Conservation (phyloP, 2,797 vertebrate species). For the Spheniscus humboldti region DNA sequence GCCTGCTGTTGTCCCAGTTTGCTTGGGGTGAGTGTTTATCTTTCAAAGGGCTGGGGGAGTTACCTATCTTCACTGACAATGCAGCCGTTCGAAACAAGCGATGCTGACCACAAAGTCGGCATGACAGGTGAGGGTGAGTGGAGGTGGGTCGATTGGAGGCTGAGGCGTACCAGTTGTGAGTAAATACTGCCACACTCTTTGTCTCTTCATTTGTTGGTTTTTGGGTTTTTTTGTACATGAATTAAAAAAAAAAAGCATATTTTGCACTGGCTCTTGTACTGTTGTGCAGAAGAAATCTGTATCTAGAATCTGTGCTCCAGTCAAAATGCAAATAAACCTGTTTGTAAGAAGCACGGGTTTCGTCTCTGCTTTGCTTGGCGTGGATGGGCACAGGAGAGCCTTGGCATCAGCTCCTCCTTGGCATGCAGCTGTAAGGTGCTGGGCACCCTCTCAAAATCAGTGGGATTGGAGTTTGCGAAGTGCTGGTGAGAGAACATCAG, state of each 20-base stretch:
- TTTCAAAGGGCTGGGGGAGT: conserved; percentile 32
- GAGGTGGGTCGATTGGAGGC: not conserved
- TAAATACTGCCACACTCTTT: conserved; percentile 62
- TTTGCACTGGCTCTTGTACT: conserved; percentile 77
- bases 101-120: not conserved
- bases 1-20: conserved; percentile 36
- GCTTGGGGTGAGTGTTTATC: conserved; percentile 25
- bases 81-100: not conserved
- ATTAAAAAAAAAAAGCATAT: conserved; percentile 61
- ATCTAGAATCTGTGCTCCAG: conserved; percentile 70
- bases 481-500: not conserved
- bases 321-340: conserved; percentile 74
- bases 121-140: not conserved
- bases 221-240: conserved; percentile 52
- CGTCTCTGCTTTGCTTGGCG: not conserved
- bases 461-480: not conserved
- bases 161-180: conserved; percentile 31
- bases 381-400: not conserved
- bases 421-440: not conserved
- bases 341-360: conserved; percentile 67
- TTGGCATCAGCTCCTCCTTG: accelerated
- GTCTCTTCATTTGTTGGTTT: not conserved
- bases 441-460: not conserved
- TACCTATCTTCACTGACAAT: conserved; percentile 24
- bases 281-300: conserved; percentile 63